phyloP scores from a whole-genome alignment of 2,797 vertebrate genomes.

The Myotis findleyi region DNA sequence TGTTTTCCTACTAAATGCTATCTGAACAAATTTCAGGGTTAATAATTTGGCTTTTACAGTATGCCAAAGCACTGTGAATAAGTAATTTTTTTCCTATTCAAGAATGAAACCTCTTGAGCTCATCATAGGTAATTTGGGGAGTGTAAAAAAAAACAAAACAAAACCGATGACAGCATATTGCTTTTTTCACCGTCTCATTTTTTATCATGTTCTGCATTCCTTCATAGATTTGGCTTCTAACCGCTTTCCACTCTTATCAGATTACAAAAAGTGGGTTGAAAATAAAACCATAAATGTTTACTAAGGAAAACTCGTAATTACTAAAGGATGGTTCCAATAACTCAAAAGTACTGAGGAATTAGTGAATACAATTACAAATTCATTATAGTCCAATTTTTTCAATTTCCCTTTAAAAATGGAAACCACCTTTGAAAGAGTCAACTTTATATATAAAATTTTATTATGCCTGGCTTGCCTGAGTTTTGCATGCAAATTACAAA shows the following conservation, averaged over 20 bases:
- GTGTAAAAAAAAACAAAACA: constrained; percentile 67
- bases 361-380: constrained; percentile 30
- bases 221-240: not conserved
- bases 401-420: constrained; percentile 52
- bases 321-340: constrained; percentile 38
- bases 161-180: not conserved
- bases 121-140: constrained; percentile 67
- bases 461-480: not conserved
- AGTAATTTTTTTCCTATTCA: constrained; percentile 80
- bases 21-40: constrained; percentile 82
- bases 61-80: constrained; percentile 81
- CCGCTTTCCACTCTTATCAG: not conserved
- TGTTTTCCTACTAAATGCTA: constrained; percentile 84
- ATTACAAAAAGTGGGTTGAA: not conserved
- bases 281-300: not conserved
- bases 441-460: not conserved
- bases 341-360: constrained; percentile 32
- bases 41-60: constrained; percentile 83
- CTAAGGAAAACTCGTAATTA: constrained; percentile 11
- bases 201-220: not conserved
- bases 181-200: not conserved
- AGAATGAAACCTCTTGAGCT: constrained; percentile 69
- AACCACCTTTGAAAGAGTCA: constrained; percentile 16
- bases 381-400: constrained; percentile 18
- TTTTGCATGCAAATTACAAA: constrained; percentile 19